Percentiles rank a stretch among this genome's conserved stretches.
These are phyloP conservation scores for Phylloscopus collybita DNA, from an alignment of 2,797 vertebrate species.

Conservation along the genomic window DNA sequence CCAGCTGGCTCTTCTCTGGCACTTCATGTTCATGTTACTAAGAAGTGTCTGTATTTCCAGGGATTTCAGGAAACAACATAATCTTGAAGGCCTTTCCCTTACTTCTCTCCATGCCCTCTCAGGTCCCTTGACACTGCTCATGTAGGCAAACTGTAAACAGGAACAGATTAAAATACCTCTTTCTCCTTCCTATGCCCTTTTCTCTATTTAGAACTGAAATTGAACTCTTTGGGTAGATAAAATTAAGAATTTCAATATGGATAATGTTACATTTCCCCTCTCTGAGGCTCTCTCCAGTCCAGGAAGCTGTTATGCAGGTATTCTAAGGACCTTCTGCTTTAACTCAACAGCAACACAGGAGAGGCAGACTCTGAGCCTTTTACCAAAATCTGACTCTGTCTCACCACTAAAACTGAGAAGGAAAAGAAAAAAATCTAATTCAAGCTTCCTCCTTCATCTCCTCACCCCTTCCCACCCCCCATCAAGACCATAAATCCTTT, in stretches of 20 bases:
- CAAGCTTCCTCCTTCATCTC: not conserved
- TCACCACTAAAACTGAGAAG: not conserved
- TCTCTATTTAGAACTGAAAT: not conserved
- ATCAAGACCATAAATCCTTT: not conserved
- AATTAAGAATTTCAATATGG: not conserved
- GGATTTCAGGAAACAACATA: not conserved
- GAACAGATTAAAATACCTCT: not conserved
- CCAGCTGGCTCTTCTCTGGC: not conserved
- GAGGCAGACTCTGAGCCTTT: not conserved
- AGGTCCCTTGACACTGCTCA: not conserved
- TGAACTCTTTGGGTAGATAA: not conserved
- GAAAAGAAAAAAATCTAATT: not conserved
- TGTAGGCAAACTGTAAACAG: not conserved
- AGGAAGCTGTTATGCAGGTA: not conserved
- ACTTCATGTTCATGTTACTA: accelerated
- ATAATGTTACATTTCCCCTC: not conserved
- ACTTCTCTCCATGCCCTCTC: not conserved
- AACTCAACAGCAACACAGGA: not conserved
- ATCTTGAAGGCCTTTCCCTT: not conserved
- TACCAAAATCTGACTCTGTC: not conserved
- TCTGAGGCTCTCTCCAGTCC: not conserved
- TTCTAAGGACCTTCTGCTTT: not conserved
- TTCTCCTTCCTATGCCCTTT: not conserved
- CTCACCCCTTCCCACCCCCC: accelerated
- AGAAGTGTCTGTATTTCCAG: not conserved